phyloP scores from a whole-genome alignment of 2,888 invertebrate species.

The Folsomia manolachei region DNA sequence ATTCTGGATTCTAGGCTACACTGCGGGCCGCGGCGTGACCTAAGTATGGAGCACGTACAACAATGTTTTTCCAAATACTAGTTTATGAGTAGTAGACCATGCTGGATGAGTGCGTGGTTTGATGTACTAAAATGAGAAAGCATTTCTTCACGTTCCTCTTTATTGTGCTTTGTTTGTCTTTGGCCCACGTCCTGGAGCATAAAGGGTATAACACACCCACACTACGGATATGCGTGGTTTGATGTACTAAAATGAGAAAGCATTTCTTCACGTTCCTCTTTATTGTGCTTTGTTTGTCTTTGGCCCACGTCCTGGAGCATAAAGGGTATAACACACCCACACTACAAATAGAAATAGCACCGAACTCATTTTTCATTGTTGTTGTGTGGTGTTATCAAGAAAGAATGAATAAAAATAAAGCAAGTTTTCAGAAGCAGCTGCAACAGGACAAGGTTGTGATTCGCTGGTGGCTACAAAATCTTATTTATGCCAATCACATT shows the following conservation, averaged over 20 bases:
- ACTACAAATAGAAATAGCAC: neutral
- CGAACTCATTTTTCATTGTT: too few relatives aligned
- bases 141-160: neutral
- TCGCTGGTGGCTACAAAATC: constrained; percentile 16
- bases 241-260: neutral
- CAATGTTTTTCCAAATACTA: neutral
- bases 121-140: neutral
- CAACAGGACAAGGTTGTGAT: constrained; percentile 6
- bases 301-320: too few relatives aligned
- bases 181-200: too few relatives aligned
- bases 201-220: too few relatives aligned
- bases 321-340: neutral
- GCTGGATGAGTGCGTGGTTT: neutral
- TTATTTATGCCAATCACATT: constrained; percentile 18
- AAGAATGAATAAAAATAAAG: constrained; percentile 5
- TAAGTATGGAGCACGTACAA: neutral
- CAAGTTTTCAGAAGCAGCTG: constrained; percentile 9
- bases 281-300: neutral
- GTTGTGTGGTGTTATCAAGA: neutral
- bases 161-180: neutral
- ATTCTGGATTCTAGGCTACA: neutral
- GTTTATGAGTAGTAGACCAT: too few relatives aligned
- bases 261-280: neutral
- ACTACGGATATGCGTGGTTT: neutral
- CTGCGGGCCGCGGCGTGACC: neutral